Evolutionary conservation across 2,888 invertebrate species (phyloP).

Genomic region (Himalopsyche tibetana): DNA sequence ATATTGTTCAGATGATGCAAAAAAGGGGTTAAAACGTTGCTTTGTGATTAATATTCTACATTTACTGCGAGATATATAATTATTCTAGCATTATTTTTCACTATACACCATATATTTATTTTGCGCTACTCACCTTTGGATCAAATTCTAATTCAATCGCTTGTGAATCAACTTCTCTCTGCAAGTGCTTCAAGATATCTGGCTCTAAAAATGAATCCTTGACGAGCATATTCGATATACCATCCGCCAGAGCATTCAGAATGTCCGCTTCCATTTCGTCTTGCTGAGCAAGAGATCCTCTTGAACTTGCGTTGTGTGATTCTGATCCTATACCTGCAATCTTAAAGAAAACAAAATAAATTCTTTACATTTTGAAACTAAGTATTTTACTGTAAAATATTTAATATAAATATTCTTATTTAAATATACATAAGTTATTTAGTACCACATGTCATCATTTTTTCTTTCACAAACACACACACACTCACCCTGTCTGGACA

Average conservation of each 20-base stretch:
- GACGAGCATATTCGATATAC: slow-evolving; percentile 68
- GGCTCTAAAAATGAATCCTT: slow-evolving; percentile 75
- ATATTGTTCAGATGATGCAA: too few species aligned
- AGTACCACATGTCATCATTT: too few species aligned
- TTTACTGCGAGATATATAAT: too few species aligned
- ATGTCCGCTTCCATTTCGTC: slow-evolving; percentile 70
- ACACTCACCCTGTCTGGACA: too few species aligned
- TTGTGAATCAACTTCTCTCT: slow-evolving; percentile 82
- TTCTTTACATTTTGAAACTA: too few species aligned
- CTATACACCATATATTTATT: not conserved
- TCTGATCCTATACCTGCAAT: slow-evolving; percentile 80
- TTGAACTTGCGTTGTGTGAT: slow-evolving; percentile 82
- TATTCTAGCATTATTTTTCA: not conserved
- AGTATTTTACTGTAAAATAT: too few species aligned
- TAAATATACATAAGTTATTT: too few species aligned
- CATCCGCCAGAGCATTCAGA: slow-evolving; percentile 67
- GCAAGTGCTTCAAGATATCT: slow-evolving; percentile 80
- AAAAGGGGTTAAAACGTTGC: too few species aligned
- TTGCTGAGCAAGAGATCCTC: slow-evolving; percentile 79
- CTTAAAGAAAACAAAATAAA: slow-evolving; percentile 67
- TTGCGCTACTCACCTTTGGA: slow-evolving; percentile 74
- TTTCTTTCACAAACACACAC: too few species aligned
- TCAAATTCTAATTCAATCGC: slow-evolving; percentile 84
- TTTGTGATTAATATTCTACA: too few species aligned
- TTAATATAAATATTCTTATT: too few species aligned